phyloP scores from a whole-genome alignment of 1,140 invertebrate species.

The Calliopsis andreniformis region DNA sequence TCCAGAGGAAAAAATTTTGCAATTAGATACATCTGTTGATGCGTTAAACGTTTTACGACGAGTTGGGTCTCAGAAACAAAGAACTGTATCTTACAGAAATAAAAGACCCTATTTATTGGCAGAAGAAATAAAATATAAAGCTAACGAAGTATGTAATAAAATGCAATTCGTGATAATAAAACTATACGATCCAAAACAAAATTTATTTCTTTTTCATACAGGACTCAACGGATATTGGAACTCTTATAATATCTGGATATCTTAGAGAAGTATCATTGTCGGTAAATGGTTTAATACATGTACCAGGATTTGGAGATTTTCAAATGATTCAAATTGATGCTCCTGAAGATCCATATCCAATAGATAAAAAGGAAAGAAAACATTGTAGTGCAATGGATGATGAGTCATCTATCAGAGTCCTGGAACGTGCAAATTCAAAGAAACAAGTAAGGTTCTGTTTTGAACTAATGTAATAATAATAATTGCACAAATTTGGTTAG shows the following conservation, averaged over 20 bases:
- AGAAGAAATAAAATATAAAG: constrained; percentile 86
- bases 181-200: background rate
- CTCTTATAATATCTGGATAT: constrained; percentile 92
- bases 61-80: constrained; percentile 91
- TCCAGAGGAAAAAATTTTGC: constrained; percentile 91
- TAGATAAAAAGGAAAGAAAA: constrained; percentile 77
- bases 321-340: constrained; percentile 93
- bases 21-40: constrained; percentile 89
- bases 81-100: constrained; percentile 87
- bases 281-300: constrained; percentile 94
- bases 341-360: constrained; percentile 87
- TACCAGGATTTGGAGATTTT: constrained; percentile 95
- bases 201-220: constrained; percentile 48
- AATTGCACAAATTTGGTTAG: background rate
- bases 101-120: constrained; percentile 90
- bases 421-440: constrained; percentile 85
- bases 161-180: background rate
- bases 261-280: constrained; percentile 90
- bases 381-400: constrained; percentile 65
- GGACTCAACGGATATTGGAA: constrained; percentile 82
- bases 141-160: constrained; percentile 66
- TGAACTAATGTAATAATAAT: background rate
- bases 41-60: constrained; percentile 89
- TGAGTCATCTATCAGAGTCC: constrained; percentile 74
- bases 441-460: constrained; percentile 83